Conservation (phyloP, 1,140 invertebrate genomes). For the Rhyacophila brunnea region DNA sequence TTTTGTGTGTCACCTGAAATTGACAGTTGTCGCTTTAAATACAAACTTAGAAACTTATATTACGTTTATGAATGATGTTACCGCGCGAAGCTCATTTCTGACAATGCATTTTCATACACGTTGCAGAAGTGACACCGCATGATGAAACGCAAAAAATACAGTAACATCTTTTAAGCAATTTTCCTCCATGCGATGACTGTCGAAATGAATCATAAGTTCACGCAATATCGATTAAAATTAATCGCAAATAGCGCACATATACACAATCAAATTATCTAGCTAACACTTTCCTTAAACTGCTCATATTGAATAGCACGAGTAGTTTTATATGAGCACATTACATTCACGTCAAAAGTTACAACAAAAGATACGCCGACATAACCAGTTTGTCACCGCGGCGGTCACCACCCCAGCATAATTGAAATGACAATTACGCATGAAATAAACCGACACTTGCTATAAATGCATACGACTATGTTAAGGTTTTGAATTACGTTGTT, state of each 20-base stretch:
- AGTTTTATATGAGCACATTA: neutral
- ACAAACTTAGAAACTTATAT: no score
- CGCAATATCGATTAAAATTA: constrained; percentile 24
- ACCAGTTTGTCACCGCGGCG: constrained; percentile 31
- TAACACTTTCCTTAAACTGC: neutral
- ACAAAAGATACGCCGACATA: constrained; percentile 29
- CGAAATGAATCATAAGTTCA: constrained; percentile 22
- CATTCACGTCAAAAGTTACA: constrained; percentile 12
- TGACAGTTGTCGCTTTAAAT: constrained; percentile 1
- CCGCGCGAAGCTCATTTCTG: neutral
- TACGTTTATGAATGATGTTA: no score
- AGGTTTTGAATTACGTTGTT: neutral
- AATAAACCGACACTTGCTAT: constrained; percentile 17
- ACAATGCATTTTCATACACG: neutral
- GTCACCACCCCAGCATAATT: constrained; percentile 32
- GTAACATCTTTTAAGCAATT: constrained; percentile 14
- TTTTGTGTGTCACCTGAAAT: constrained; percentile 45
- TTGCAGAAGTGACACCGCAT: no score
- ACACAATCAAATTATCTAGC: neutral
- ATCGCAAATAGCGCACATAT: constrained; percentile 12
- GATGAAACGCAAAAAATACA: neutral
- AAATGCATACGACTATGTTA: constrained; percentile 8
- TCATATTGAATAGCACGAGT: no score
- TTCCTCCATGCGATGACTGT: constrained; percentile 14
- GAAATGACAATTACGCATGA: constrained; percentile 21